Evolutionary conservation across 2,113 vertebrate species (phyloP).

Genomic region (Tetrao urogallus): DNA sequence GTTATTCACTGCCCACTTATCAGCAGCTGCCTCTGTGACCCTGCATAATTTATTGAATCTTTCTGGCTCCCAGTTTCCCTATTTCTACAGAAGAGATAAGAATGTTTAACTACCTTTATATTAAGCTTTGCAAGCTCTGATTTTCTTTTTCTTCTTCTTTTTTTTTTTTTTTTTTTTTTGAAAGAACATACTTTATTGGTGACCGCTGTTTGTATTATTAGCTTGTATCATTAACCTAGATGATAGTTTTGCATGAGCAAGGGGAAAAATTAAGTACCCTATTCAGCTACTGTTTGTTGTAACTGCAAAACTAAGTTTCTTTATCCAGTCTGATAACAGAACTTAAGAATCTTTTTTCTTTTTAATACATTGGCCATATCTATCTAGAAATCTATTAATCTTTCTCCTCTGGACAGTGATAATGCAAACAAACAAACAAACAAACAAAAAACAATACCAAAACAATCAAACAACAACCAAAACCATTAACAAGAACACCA

Average conservation of each 20-base stretch:
- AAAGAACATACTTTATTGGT: neutral
- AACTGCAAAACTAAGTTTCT: slow-evolving; percentile 1
- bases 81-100: neutral
- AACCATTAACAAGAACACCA: neutral
- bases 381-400: neutral
- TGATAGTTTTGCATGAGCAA: neutral
- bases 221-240: neutral
- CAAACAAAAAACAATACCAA: no score
- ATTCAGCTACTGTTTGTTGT: neutral
- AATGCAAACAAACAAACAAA: neutral
- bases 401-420: neutral
- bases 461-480: neutral
- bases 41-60: neutral
- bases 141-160: neutral
- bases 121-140: neutral
- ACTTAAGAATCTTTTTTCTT: neutral
- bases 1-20: neutral
- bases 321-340: neutral
- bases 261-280: slow-evolving; percentile 11
- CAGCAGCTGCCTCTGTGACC: rapidly evolving
- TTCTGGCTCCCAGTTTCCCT: neutral
- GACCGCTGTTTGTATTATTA: neutral
- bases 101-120: neutral
- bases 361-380: neutral
- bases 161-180: no score